Base-by-base conservation (phyloP, 2,113 vertebrate genomes). In the Oceanodroma tethys region DNA sequence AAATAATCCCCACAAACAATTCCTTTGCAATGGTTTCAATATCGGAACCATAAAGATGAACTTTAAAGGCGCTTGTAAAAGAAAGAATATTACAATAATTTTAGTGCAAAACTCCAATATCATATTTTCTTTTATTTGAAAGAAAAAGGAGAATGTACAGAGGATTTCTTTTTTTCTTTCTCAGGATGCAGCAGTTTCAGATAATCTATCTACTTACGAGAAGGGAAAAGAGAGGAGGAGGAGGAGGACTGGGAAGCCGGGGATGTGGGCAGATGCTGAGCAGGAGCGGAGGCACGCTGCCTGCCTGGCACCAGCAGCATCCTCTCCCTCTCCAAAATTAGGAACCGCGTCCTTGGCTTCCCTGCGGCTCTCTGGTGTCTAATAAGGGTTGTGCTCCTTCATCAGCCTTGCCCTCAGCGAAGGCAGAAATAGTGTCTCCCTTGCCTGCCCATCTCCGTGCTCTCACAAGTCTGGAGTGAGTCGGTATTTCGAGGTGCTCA, bases 11-110 rank as follows among this genome's bases (percentile, higher is more conserved):
- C 75, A 59, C 53, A 95, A 97, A 91, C 87, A 83, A 94, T 96
- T 96, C 79, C 89, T 8, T 5, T 67, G 59, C 36, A 2, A 65
- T 94, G 94, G 93, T 90, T 97, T 93, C 92, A 97, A 96, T 93
- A 90, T 91, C 60, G 4, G 6, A 47, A 73, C 72, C 90, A 27
- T 92, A 86, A 82, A 62, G 91, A 95, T 67, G 84, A 87, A 81
- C 86, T 95, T 95, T 96, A 96, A 95, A 88, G 86, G 93, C 38
- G 10, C 89, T 94, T 95, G 75, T 96, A 91, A 98, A 97, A 93
- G 58, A 56, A 59, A 80, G 87, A 88, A 95, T 93, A 96, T 94
- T 88, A 78, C 91, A 95, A 94, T 83, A 74, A 97, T 93, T 86
- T 65, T 12, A 48, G 84, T 53, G 84, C 81, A 73, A 86, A 88